Evolutionary conservation across 2,113 vertebrate species (phyloP), one percentile per base, ranked within the genome.

Genomic region (Leptocoma aspasia): DNA sequence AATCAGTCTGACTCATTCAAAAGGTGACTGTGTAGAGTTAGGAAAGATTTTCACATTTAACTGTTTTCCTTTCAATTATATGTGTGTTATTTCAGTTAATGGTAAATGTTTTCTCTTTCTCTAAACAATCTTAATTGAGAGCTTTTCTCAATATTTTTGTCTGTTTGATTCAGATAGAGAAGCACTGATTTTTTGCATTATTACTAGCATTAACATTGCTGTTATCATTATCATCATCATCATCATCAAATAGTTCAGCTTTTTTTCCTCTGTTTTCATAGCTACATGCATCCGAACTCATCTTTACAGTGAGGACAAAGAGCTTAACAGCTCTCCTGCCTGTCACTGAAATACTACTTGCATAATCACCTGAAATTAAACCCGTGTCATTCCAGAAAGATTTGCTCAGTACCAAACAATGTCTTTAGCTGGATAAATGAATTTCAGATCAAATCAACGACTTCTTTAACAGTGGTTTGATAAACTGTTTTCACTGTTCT

Each of bases 11-110:
- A 63, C 10, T 92, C 35, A 73, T 35, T 82, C 61, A 81, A 88
- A 33, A 68, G 20, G 16, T 82, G 15, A 84, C 63, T 86, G 7
- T 56, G 64, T 68, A 31, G 59, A 60, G 69, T 82, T 90, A 76
- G 27, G 61, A 63, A 63, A 27, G 12, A 88, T 85, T 90, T 92
- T 81, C 52, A 78, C 60, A 57, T 82, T 85, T 92, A 89, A 90
- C 47, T 73, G 18, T 76, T 96, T 86, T 92, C 41, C 37, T 94
- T 86, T 37, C 61, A 76, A 45, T 95, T 57, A 82, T 28, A 80
- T 81, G 86, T 59, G 22, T 53, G 30, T 69, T 83, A 90, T 94
- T 96, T 96, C 95, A 95, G 78, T 90, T 96, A 76, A 78, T 91
- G 64, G 64, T 84, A 94, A 93, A 93, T 92, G 20, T 81, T 95